Evolutionary conservation across 2,888 invertebrate species (phyloP), one percentile per base, ranked within the genome.

Genomic region (Cataglyphis albicans): DNA sequence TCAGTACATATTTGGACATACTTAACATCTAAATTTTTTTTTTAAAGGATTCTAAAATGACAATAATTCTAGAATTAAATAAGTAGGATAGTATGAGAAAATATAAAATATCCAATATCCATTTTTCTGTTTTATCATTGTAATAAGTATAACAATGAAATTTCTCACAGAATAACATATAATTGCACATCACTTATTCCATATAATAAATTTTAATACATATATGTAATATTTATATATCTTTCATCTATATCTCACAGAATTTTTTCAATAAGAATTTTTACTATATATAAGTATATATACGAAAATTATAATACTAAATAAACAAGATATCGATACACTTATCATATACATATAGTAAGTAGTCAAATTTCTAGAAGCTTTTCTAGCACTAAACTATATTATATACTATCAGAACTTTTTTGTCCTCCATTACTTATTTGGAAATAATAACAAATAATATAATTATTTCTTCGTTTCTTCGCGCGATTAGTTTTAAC

Each of bases 291-390:
- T 83, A 84, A 89, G 85, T 88, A 89, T 89, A 87, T 89, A 85
- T 90, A 91, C n/a, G 52, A 52, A 52, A 92, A 90, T 93, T 89
- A 92, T 90, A 91, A 89, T 92, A 91, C 89, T 85, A 92, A 92
- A 91, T 87, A 93, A 92, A 92, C 91, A 81, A 90, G 74, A 86
- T 85, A 84, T 90, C 81, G 70, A 72, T 89, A 87, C 81, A 88
- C 76, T 85, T 81, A 91, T 88, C 82, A 74, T 91, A 84, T 89
- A 29, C 29, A 25, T 63, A 48, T 75, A 48, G 21, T 74, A 74
- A 74, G 86, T 89, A 90, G 84, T 91, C 87, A 89, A 91, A 88
- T 84, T 78, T 88, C 88, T 89, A 91, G 87, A 90, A 90, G 89
- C 89, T 75, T 32, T 12, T 81, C 87, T 87, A 89, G 81, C 10